These are phyloP conservation scores for Haliclystus octoradiatus DNA, from an alignment of 30 jellyfish, hydroid and myxozoan genomes.

Conservation along the genomic window DNA sequence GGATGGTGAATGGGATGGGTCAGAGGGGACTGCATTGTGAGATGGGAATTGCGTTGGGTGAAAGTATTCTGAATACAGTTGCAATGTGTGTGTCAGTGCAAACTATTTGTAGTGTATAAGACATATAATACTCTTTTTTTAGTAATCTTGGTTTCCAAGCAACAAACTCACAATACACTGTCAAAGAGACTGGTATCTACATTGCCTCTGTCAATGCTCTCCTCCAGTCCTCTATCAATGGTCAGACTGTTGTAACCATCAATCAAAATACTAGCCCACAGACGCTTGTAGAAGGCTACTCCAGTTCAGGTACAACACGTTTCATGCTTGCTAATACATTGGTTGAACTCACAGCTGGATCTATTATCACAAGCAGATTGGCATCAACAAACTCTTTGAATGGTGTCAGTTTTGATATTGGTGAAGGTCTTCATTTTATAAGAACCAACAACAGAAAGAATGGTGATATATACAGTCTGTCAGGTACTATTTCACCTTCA, in stretches of 20 bases:
- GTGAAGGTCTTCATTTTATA: background rate
- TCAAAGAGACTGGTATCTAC: slow-evolving; percentile 48
- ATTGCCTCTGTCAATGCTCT: slow-evolving; percentile 43
- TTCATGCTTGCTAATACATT: background rate
- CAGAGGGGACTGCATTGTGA: too few species aligned
- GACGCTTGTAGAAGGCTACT: background rate
- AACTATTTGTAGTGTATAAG: too few species aligned
- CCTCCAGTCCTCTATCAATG: slow-evolving; percentile 5
- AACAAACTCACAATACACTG: slow-evolving; percentile 45
- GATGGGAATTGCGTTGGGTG: too few species aligned
- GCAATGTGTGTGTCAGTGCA: too few species aligned
- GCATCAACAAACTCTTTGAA: background rate
- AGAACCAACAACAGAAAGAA: background rate
- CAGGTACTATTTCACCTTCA: background rate
- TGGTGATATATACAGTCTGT: background rate
- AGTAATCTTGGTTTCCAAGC: slow-evolving; percentile 69
- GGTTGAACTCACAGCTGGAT: background rate
- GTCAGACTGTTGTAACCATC: background rate
- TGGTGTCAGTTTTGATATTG: background rate
- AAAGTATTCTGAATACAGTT: too few species aligned
- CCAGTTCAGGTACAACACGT: slow-evolving; percentile 45
- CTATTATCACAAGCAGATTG: background rate
- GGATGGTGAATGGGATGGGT: too few species aligned
- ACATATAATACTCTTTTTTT: too few species aligned
- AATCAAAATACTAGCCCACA: background rate